Conservation (phyloP, 2,888 invertebrate genomes). For the Emmelina monodactyla region DNA sequence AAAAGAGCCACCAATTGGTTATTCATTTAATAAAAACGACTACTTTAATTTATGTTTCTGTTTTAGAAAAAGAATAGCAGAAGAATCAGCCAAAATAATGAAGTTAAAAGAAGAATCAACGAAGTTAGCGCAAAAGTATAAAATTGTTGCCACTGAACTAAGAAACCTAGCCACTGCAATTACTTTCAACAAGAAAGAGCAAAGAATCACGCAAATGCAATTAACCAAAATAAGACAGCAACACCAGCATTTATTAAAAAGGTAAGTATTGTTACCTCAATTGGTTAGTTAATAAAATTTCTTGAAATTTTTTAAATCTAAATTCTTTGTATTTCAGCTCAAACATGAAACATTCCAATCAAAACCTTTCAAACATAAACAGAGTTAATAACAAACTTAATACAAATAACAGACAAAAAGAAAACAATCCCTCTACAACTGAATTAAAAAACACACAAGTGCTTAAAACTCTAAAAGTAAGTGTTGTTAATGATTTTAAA, state of each 20-base stretch:
- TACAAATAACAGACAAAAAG: constrained; percentile 39
- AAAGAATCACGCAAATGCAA: constrained; percentile 37
- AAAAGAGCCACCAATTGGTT: too few species aligned
- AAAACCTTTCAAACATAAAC: constrained; percentile 21
- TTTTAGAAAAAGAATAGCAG: constrained; percentile 52
- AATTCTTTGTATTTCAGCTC: constrained; percentile 37
- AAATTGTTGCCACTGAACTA: constrained; percentile 49
- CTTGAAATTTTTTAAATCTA: too few species aligned
- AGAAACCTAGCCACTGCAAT: constrained; percentile 49
- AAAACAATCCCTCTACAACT: constrained; percentile 38
- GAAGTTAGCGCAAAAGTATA: constrained; percentile 45
- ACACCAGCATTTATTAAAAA: constrained; percentile 49
- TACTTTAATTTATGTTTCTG: background rate
- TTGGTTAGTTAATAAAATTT: constrained; percentile 4
- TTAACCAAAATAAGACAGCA: constrained; percentile 43
- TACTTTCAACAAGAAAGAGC: constrained; percentile 46
- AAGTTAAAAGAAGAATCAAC: constrained; percentile 46
- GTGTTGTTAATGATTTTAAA: constrained; percentile 31
- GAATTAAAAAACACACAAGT: constrained; percentile 25
- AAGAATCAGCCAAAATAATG: constrained; percentile 49
- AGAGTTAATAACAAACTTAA: constrained; percentile 20
- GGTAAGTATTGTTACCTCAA: constrained; percentile 34
- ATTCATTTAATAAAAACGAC: background rate
- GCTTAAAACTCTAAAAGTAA: constrained; percentile 34
- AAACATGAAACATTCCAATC: constrained; percentile 37